Evolutionary conservation across 2,797 vertebrate species (phyloP), one percentile per base, ranked within the genome.

Genomic region (Tapera naevia): DNA sequence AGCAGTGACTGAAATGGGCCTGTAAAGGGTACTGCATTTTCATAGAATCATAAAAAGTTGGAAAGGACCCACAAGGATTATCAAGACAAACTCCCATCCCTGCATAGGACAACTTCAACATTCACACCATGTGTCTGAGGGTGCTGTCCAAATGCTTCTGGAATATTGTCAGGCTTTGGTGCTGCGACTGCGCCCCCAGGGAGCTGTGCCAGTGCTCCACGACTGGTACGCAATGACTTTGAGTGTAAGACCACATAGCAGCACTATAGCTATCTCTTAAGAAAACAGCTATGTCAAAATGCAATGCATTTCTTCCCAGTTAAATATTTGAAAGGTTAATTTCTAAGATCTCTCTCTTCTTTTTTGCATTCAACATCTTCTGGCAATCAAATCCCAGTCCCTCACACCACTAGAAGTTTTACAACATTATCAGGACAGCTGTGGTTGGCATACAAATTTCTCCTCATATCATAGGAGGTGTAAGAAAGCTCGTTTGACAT

Each of bases 401-500:
- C 39, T 89, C 56, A 60, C n/a, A 71, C 60, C 76, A 78, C 58
- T 72, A 18, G 27, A 88, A 66, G 30, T 89, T 95, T 82, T 92
- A 87, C 32, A 79, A 56, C 14, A 35, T 61, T 93, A 82, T n/a
- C 39, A 74, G 74, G 60, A 93, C 94, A 97, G 87, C 89, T 96
- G 93, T 66, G 69, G 56, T 32, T 91, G 87, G 90, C 65, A 75
- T 21, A 94, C 66, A 54, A 80, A 80, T 86, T 93, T 96, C 83
- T 97, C 93, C 91, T 95, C 62, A 48, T 60, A 86, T 37, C 71
- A 85, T 8, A 96, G 81, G 61, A 95, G 74, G 92, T 93, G 80
- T 88, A 95, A 97, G 94, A 97, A 97, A 93, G 43, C 67, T 95
- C 90, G 97, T 95, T 95, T 94, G 13, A 81, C 53, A 51, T 84